A percentile compares a stretch with the other conserved stretches of the same genome.
These are phyloP conservation scores for Onychorhynchus coronatus DNA, from an alignment of 2,113 vertebrate species.

Conservation along the genomic window DNA sequence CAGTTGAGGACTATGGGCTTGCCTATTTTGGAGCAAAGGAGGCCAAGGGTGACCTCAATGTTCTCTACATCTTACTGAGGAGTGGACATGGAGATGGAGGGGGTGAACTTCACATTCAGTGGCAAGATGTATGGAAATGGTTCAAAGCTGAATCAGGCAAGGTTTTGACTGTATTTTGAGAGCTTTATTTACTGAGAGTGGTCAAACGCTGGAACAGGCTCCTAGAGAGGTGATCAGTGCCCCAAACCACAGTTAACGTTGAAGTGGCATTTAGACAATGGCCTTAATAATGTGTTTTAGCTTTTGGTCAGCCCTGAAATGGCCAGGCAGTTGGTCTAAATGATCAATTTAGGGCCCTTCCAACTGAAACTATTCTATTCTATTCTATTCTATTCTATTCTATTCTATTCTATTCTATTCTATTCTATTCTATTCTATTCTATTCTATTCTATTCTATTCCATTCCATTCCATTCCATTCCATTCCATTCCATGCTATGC, in stretches of 20 bases:
- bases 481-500: not conserved
- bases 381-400: not conserved
- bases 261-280: accelerated
- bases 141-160: not conserved
- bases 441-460: not conserved
- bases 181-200: not conserved
- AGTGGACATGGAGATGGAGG: accelerated
- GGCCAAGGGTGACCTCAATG: accelerated
- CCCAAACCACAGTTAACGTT: not conserved
- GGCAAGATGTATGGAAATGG: not conserved
- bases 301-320: not conserved
- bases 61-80: not conserved
- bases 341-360: not conserved
- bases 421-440: not conserved
- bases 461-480: not conserved
- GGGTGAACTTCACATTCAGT: not conserved
- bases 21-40: not conserved
- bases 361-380: not conserved
- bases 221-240: accelerated
- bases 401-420: not conserved
- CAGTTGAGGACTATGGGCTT: not conserved
- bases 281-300: not conserved
- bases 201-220: not conserved
- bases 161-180: not conserved
- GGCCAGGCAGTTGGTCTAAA: not conserved